Evolutionary conservation across 2,888 invertebrate genomes (phyloP), one percentile per base, ranked within the genome.

Genomic region (Apotomis capreana): DNA sequence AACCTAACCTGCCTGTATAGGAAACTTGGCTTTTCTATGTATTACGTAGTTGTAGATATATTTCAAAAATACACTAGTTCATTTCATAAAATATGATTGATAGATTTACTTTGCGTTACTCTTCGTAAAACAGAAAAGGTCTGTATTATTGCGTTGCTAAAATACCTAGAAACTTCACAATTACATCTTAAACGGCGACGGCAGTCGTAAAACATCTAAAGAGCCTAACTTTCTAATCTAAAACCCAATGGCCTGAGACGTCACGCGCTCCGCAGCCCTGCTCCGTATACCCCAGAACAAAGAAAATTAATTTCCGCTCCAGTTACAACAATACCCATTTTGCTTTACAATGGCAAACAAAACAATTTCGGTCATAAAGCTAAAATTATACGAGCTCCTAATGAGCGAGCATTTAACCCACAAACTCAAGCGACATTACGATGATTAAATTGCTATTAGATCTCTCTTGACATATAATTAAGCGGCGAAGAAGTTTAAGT

Each of bases 261-360:
- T 74, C 77, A 76, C 77, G 77, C 74, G 75, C 74, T 73, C 69
- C 68, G 69, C 68, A 65, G 63, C 64, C 74, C 59, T 40, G 40
- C 6, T 40, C 40, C 6, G 40, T 78, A 79, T 80, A 79, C 79
- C 69, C 46, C 71, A 74, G 76, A 79, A 83, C 81, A 83, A 82
- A 78, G 77, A 74, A 71, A 79, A 79, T 76, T 79, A 77, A 84
- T 84, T 83, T 84, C 82, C 84, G 81, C 79, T 75, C 75, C 68
- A 73, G 74, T 77, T 77, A 68, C 74, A 75, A 74, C 76, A 74
- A 76, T 75, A 60, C 74, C 74, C 70, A 76, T 76, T 77, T 74
- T 74, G 69, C 62, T 26, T 62, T 40, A 67, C 67, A 71, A 67
- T 61, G 37, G 63, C 57, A 74, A 76, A 74, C 68, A 63, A 70